phyloP scores from a whole-genome alignment of 2,113 vertebrate genomes.

The Megaceryle torquata region DNA sequence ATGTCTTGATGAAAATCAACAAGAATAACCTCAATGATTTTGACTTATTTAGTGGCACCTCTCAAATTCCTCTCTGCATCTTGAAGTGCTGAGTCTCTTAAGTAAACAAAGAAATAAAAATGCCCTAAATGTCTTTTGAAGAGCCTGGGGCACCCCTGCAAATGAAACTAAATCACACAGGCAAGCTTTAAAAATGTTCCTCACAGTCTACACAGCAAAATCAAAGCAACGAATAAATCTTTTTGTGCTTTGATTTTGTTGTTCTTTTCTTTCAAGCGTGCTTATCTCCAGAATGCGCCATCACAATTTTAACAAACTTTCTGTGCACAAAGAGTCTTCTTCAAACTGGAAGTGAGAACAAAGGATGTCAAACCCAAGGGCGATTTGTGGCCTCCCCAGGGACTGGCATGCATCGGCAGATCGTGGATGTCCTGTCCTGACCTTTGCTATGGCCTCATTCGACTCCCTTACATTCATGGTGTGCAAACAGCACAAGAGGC shows the following conservation, averaged over 20 bases:
- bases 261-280: background rate
- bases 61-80: background rate
- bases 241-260: constrained; percentile 33
- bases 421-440: constrained; percentile 10
- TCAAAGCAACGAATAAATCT: constrained; percentile 60
- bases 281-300: background rate
- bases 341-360: constrained; percentile 20
- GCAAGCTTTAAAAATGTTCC: constrained; percentile 41
- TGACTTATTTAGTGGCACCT: constrained; percentile 19
- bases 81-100: background rate
- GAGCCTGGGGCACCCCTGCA: background rate
- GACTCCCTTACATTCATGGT: background rate
- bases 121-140: constrained; percentile 13
- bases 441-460: background rate
- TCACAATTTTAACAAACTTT: constrained; percentile 17
- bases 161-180: constrained; percentile 2
- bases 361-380: constrained; percentile 8
- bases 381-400: background rate
- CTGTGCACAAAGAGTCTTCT: background rate
- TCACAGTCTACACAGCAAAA: background rate
- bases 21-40: constrained; percentile 7
- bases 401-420: background rate
- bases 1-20: background rate
- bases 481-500: background rate
- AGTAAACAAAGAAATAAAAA: constrained; percentile 56